A percentile compares a stretch with the other conserved stretches of the same genome.
phyloP scores from a whole-genome alignment of 2,797 vertebrate genomes.

The Cottoperca gobio region DNA sequence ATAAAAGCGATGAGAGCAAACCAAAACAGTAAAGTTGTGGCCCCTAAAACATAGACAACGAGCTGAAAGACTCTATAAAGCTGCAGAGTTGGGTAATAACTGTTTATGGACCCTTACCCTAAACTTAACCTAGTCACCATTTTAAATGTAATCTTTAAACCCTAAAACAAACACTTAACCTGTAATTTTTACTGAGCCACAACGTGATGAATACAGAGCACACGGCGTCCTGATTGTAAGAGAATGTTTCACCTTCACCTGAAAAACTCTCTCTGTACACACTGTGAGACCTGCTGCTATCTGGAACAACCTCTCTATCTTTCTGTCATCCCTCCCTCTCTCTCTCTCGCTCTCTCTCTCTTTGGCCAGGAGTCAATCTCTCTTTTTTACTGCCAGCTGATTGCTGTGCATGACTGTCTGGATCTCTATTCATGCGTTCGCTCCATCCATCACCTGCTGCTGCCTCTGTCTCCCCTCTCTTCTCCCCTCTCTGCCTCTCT shows the following conservation, averaged over 20 bases:
- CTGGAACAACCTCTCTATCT: conserved; percentile 77
- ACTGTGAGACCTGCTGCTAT: conserved; percentile 78
- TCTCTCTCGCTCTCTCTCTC: conserved; percentile 34
- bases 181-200: background rate
- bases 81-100: too few relatives aligned
- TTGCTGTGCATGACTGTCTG: conserved; percentile 77
- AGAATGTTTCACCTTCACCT: conserved; percentile 79
- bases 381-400: conserved; percentile 76
- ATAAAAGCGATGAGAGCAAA: too few relatives aligned
- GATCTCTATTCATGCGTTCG: conserved; percentile 75
- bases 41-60: too few relatives aligned
- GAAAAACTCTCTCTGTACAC: conserved; percentile 65
- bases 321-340: conserved; percentile 68
- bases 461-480: conserved; percentile 58
- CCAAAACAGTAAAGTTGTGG: too few relatives aligned
- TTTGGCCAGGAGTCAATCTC: conserved; percentile 71
- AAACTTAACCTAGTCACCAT: background rate
- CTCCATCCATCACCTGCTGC: conserved; percentile 79
- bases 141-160: background rate
- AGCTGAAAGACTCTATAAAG: background rate
- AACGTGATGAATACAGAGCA: conserved; percentile 34
- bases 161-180: background rate
- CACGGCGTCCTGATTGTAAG: conserved; percentile 47
- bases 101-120: background rate
- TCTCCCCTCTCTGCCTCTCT: conserved; percentile 7